Base-by-base conservation (phyloP, 2,113 vertebrate species). In the Astatoreochromis straeleni region DNA sequence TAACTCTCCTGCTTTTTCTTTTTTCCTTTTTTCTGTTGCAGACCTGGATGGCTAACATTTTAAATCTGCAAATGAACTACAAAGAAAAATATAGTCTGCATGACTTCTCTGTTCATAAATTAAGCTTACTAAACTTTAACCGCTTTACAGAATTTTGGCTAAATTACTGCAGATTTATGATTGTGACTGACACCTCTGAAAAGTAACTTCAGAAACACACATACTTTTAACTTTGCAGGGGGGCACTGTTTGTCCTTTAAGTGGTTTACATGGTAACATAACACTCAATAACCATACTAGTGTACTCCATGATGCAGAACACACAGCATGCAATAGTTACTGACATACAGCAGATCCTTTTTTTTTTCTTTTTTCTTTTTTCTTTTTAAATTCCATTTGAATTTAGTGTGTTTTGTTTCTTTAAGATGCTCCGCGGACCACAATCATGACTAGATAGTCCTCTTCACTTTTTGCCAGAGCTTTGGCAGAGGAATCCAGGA, bases 391-490 rank as follows among this genome's bases (percentile, higher is more conserved):
- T 91, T 91, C 65, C 60, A 51, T 51, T 92, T 90, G 80, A 91
- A 89, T 53, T 89, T 90, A 82, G 87, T 90, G 91, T 90, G 87
- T 91, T 93, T 70, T 51, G 68, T 94, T 85, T 87, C 88, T 95
- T 97, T 98, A 99, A 93, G 99, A 99, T 19, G 98, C 98, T 96
- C 98, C 99, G 79, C 99, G 98, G 85, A 99, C 99, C 95, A 99
- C 99, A 97, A 99, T 97, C 98, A 99, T 99, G 95, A 99, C 98
- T 96, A 99, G 96, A 96, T 98, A 99, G 98, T 99, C 99, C 91
- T 99, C 99, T 95, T 99, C 98, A 88, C 98, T 99, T 98, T 99
- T 99, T 97, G 98, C 98, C 97, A 99, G 93, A 84, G 97, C 97
- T 97, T 99, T 99, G 94, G 99, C 98, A 94, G 98, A 97, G 93